Base-by-base conservation (phyloP, 2,797 vertebrate species). In the Cynopterus sphinx region DNA sequence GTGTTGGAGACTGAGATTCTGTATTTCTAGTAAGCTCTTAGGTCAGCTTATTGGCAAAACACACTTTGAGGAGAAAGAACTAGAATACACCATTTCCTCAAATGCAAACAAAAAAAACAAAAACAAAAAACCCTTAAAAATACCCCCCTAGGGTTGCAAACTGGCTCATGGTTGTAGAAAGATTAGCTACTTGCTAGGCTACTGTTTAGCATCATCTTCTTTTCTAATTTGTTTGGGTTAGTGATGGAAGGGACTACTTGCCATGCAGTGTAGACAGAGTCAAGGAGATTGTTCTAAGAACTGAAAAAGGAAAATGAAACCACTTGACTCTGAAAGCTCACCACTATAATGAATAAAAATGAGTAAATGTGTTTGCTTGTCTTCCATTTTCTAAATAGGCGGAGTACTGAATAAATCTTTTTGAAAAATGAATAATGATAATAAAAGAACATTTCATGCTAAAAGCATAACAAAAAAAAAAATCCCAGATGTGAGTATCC, bases 361-460 rank as follows among this genome's bases (percentile, higher is more conserved):
- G 16, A 97, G 67, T 70, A 68, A 91, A 81, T 81, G 39, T 41
- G 36, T 95, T 95, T 55, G 17, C 65, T 70, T 90, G 57, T 94
- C 81, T 94, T 94, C 87, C 90, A 10, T 88, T 96, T 93, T 63
- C 81, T 90, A 91, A 93, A 95, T 22, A 94, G 85, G 74, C 13
- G 65, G 36, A 93, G 61, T 65, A 78, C 15, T 63, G 55, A 95
- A 92, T 96, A 93, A 83, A 97, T 92, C 87, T 96, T 91, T 96
- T 84, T 96, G 93, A 97, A 97, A 96, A 89, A 87, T 89, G 94
- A 81, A 89, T 83, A 90, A 65, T 84, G 92, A 84, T 79, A 88
- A 94, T 90, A 86, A 94, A 96, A 86, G 84, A 95, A 61, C 36
- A 84, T 75, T 93, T 96, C 85, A 89, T 87, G 87, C 86, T 84